These are phyloP conservation scores for Hoplias malabaricus DNA, from an alignment of 2,113 vertebrate species.

Conservation along the genomic window DNA sequence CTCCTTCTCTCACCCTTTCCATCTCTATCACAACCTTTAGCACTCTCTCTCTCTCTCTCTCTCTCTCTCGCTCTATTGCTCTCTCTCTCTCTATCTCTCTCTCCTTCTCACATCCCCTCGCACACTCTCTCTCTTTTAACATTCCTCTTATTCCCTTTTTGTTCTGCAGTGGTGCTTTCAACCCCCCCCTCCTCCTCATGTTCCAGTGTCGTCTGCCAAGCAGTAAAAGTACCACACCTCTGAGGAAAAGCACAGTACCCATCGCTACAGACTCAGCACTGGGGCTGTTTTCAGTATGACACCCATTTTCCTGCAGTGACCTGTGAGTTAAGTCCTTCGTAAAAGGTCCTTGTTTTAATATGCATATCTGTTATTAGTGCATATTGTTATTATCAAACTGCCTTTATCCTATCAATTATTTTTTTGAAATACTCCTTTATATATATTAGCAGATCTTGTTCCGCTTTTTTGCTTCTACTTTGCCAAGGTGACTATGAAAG, in stretches of 20 bases:
- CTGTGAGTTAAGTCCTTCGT: background rate
- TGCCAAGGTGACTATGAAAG: constrained; percentile 47
- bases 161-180: constrained; percentile 1
- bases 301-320: background rate
- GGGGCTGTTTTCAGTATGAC: background rate
- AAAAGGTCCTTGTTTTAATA: background rate
- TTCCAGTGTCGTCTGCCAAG: background rate
- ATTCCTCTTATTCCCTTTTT: background rate
- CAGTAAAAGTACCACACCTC: background rate
- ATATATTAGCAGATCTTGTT: constrained; percentile 9
- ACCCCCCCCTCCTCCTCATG: background rate
- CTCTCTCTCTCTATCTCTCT: background rate
- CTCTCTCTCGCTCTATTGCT: background rate
- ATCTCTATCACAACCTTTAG: background rate
- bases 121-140: background rate
- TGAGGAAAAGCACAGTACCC: background rate
- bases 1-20: constrained; percentile 41
- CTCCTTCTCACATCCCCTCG: background rate
- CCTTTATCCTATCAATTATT: too few relatives aligned
- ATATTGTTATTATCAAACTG: too few relatives aligned
- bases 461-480: constrained; percentile 24
- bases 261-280: background rate
- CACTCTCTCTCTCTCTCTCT: constrained; percentile 41
- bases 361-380: background rate
- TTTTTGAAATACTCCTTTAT: too few relatives aligned